Base-by-base conservation (phyloP, 2,113 vertebrate genomes). In the Ochotona curzoniae region DNA sequence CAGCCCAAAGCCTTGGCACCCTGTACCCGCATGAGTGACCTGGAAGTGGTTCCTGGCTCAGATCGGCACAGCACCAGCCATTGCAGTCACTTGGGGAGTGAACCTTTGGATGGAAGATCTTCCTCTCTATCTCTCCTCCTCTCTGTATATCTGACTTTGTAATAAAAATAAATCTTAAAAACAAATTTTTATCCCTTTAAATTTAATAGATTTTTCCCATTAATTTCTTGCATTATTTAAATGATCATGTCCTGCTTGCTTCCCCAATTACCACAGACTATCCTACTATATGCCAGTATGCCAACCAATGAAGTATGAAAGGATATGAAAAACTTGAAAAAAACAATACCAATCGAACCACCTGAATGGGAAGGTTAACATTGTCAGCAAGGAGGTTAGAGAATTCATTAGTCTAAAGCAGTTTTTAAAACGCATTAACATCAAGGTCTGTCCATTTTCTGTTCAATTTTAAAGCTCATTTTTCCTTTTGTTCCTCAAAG, bases 191-290 rank as follows among this genome's bases (percentile, higher is more conserved):
- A 91, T 15, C 64, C 78, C 87, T 87, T 88, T 78, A 91, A 64
- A 54, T 17, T 94, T 71, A 73, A 57, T 57, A 18, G 14, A 87
- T 76, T 84, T 93, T 95, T 82, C 47, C 14, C 57, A 94, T 51
- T 86, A 21, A 35, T 60, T 66, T 86, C 82, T 89, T 63, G 35
- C 32, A 49, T 44, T 49, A 66, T 83, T 89, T 89, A 92, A 92
- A 88, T 88, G 61, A 91, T 54, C 69, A 90, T 90, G 2, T 75
- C 70, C 18, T 87, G 83, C 47, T 85, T 78, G 64, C n/a, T 61
- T 86, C 75, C 66, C 80, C 81, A 25, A 76, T 80, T 80, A 75
- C 32, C 63, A 86, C 54, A 32, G 69, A n/a, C n/a, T 91, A 79
- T 47, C 25, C 38, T 91, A 26, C 20, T 21, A 1, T 81, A 69